Conservation (phyloP, 2,113 vertebrate species). For the Microtus montanus region DNA sequence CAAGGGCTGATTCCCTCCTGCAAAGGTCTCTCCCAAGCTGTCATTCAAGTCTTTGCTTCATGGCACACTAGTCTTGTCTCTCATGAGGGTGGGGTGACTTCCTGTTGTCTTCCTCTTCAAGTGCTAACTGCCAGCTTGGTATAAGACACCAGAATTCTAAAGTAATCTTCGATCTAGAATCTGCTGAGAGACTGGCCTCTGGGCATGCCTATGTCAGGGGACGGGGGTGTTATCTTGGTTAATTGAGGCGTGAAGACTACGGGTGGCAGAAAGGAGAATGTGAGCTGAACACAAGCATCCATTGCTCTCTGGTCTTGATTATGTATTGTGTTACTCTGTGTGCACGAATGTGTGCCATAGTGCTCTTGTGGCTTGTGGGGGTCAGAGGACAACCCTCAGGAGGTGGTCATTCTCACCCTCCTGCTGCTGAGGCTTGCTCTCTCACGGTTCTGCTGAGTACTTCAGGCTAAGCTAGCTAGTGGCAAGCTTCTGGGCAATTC, state of each 20-base stretch:
- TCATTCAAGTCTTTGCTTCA: background rate
- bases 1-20: background rate
- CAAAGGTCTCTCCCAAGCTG: background rate
- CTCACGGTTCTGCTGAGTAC: background rate
- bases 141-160: background rate
- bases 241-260: background rate
- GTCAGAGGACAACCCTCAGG: background rate
- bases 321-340: background rate
- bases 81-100: no score
- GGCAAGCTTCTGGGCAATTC: background rate
- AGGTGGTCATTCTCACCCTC: background rate
- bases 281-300: background rate
- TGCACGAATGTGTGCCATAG: background rate
- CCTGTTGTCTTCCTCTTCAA: background rate
- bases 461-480: background rate
- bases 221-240: background rate
- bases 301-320: background rate
- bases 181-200: background rate
- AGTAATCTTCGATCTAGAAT: background rate
- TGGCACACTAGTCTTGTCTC: background rate
- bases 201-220: background rate
- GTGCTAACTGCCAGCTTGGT: background rate
- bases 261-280: background rate
- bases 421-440: background rate
- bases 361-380: background rate